Base-by-base conservation (phyloP, 2,113 vertebrate species). In the Zosterops japonicus region DNA sequence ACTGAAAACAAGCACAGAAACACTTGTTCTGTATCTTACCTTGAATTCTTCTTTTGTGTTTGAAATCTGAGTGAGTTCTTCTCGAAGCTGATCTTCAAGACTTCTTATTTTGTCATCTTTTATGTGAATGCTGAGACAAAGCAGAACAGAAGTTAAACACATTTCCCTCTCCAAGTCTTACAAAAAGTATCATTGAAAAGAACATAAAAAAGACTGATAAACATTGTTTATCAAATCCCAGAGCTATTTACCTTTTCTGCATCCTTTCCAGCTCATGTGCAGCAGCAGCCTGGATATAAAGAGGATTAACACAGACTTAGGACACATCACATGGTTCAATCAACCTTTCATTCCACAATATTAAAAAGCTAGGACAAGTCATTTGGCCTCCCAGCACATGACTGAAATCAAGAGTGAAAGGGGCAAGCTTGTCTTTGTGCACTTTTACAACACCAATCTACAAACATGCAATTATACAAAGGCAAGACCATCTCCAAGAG, bases 81-180 rank as follows among this genome's bases (percentile, higher is more conserved):
- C 94, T 47, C 97, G 97, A n/a, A 98, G 97, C 68, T 98, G 97
- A 69, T 98, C 98, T 94, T 98, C 98, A 47, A 98, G 97, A 63
- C 90, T 79, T 96, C 97, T 96, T 96, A 98, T 98, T 96, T 98
- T 98, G 87, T 98, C 98, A 85, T 98, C 98, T 91, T 98, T 98
- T 42, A 97, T 63, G 56, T 97, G 96, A 91, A 97, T 52, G 82
- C 98, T 98, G 84, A 70, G 41, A 90, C 53, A 92, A 28, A 92
- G 42, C 12, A 85, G 60, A 92, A 82, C 29, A 67, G 39, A 39
- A 39, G 86, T 90, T 91, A 95, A 86, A 75, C 20, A 59, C 0
- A 0, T 35, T 60, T 35, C 31, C 76, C 36, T 55, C 56, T 16
- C 59, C 75, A 60, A 57, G 46, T 21, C 76, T 95, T 39, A 84